phyloP scores from a whole-genome alignment of 2,888 invertebrate genomes.

The Aproaerema taeniolella region DNA sequence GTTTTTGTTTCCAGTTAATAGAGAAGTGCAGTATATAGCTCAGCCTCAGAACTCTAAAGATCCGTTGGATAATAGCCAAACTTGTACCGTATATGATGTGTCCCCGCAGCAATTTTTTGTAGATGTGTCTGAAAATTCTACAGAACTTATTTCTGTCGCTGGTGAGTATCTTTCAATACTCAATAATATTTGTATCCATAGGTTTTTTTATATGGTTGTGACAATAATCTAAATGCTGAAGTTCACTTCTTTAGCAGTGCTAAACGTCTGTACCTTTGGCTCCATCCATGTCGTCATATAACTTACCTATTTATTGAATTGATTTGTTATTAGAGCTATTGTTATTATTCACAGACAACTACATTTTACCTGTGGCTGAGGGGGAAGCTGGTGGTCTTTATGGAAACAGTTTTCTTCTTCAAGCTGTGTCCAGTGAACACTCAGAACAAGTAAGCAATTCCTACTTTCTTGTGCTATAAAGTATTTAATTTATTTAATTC shows the following conservation, averaged over 20 bases:
- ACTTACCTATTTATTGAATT: too few relatives aligned
- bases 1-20: conserved; percentile 44
- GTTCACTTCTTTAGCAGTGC: too few relatives aligned
- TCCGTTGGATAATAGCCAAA: conserved; percentile 33
- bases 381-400: conserved; percentile 40
- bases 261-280: too few relatives aligned
- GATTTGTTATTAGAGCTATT: too few relatives aligned
- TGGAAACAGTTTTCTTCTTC: conserved; percentile 46
- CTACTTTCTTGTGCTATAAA: too few relatives aligned
- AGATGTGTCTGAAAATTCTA: conserved; percentile 42
- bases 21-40: conserved; percentile 51
- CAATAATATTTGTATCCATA: too few relatives aligned
- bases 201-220: not conserved
- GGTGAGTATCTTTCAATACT: conserved; percentile 28
- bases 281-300: too few relatives aligned
- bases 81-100: conserved; percentile 49
- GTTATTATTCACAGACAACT: conserved; percentile 44
- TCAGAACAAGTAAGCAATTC: not conserved
- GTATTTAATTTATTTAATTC: too few relatives aligned
- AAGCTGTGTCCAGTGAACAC: conserved; percentile 33
- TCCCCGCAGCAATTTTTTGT: conserved; percentile 53
- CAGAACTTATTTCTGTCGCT: conserved; percentile 44
- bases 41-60: conserved; percentile 46
- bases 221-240: too few relatives aligned
- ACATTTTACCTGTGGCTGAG: conserved; percentile 29